Evolutionary conservation across 2,113 vertebrate genomes (phyloP).

Genomic region (Spea multiplicata): DNA sequence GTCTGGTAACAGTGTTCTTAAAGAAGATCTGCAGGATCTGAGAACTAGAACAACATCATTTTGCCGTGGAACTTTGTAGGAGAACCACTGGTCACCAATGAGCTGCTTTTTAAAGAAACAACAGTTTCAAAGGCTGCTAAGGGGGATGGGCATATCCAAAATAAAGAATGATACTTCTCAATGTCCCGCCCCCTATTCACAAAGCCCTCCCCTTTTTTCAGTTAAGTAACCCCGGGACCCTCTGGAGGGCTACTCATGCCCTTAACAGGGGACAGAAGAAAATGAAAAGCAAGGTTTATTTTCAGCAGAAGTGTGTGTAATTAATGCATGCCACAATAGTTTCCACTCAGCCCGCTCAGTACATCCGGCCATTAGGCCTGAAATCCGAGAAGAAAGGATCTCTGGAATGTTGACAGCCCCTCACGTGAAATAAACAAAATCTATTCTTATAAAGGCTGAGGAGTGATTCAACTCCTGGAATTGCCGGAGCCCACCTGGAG

Average conservation of each 20-base stretch:
- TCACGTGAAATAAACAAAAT: constrained; percentile 41
- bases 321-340: constrained; percentile 37
- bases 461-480: not conserved
- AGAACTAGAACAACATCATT: too few relatives aligned
- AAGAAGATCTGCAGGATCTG: too few relatives aligned
- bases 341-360: constrained; percentile 28
- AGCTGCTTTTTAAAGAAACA: too few relatives aligned
- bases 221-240: constrained; percentile 21
- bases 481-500: constrained; percentile 22
- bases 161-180: not conserved
- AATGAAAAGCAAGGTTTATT: constrained; percentile 33
- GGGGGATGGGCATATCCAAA: not conserved
- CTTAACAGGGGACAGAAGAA: constrained; percentile 5
- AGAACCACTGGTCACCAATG: too few relatives aligned
- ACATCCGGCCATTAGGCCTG: constrained; percentile 39
- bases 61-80: too few relatives aligned
- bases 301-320: constrained; percentile 38
- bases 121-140: too few relatives aligned
- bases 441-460: constrained; percentile 21
- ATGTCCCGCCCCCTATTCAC: not conserved
- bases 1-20: too few relatives aligned
- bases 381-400: constrained; percentile 40
- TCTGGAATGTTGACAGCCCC: constrained; percentile 34
- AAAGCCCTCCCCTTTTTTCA: not conserved
- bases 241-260: constrained; percentile 1